phyloP scores from a whole-genome alignment of 2,888 invertebrate genomes.

The Sympetrum striolatum region DNA sequence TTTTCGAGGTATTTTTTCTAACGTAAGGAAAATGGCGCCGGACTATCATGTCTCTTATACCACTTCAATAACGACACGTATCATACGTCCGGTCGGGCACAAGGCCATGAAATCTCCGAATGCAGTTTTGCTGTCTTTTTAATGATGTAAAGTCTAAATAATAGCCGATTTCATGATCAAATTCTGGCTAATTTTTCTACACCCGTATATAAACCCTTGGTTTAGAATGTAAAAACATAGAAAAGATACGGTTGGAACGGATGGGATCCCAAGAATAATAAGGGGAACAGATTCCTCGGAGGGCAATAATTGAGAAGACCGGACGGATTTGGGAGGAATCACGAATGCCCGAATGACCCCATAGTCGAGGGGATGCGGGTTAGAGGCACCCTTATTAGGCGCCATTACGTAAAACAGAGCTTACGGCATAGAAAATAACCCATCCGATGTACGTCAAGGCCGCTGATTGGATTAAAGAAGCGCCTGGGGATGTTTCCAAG shows the following conservation, averaged over 20 bases:
- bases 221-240: background rate
- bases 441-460: background rate
- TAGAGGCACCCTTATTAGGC: background rate
- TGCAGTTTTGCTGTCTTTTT: too few species aligned
- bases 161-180: too few species aligned
- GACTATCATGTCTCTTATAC: too few species aligned
- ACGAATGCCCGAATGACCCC: background rate
- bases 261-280: background rate
- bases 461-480: background rate
- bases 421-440: background rate
- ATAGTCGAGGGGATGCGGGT: background rate
- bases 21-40: too few species aligned
- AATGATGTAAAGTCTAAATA: too few species aligned
- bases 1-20: too few species aligned
- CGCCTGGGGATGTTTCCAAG: background rate
- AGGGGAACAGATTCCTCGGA: background rate
- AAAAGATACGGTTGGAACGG: background rate
- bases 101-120: too few species aligned
- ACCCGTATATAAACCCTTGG: background rate
- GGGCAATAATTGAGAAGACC: background rate
- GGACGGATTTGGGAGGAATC: background rate
- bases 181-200: too few species aligned
- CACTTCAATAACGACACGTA: too few species aligned
- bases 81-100: too few species aligned
- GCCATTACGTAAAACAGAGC: background rate